phyloP scores from a whole-genome alignment of 2,888 invertebrate species.

The Cheilosia vernalis region DNA sequence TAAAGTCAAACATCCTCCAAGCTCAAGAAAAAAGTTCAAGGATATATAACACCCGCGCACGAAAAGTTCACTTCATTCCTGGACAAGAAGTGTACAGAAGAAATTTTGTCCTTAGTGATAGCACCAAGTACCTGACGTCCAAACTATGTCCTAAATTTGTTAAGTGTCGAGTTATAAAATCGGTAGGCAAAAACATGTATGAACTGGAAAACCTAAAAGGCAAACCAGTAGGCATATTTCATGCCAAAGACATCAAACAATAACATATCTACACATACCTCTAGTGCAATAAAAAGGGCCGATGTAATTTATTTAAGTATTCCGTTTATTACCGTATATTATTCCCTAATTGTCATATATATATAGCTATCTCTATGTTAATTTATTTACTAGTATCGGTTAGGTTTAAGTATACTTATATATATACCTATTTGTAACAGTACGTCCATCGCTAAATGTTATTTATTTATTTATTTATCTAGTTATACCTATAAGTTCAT shows the following conservation, averaged over 20 bases:
- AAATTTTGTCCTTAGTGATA: background rate
- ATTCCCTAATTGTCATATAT: too few species aligned
- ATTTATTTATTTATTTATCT: too few species aligned
- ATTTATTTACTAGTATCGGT: too few species aligned
- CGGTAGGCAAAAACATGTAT: background rate
- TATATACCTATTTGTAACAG: too few species aligned
- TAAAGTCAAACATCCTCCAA: conserved; percentile 15
- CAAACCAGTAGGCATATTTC: background rate
- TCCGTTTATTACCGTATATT: too few species aligned
- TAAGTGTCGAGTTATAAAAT: background rate
- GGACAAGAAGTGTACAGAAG: background rate
- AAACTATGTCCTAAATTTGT: conserved; percentile 1
- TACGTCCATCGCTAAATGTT: too few species aligned
- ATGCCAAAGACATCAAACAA: background rate
- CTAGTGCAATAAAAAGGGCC: too few species aligned
- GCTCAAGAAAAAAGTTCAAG: conserved; percentile 33
- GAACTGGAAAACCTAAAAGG: background rate
- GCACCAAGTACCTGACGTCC: background rate
- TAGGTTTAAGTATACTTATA: too few species aligned
- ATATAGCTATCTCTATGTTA: too few species aligned
- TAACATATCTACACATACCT: background rate
- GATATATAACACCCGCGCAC: background rate
- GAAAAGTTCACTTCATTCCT: background rate
- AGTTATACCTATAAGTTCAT: too few species aligned
- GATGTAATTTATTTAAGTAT: too few species aligned